Percentiles rank a stretch among this genome's conserved stretches.
These are phyloP conservation scores for Euschistus heros DNA, from an alignment of 1,140 invertebrate genomes.

Conservation along the genomic window DNA sequence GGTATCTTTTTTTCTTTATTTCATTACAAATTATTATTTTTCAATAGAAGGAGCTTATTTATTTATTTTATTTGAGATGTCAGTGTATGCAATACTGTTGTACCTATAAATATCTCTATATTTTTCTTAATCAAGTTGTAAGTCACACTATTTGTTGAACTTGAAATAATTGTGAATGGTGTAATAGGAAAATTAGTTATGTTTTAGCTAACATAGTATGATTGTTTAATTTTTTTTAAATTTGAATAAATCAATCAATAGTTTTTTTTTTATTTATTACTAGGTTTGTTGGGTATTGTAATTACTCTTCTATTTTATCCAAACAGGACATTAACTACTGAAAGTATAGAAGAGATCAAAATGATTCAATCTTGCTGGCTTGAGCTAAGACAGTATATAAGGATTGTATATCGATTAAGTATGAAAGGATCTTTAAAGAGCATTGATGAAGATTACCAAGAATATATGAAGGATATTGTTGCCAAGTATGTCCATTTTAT, in stretches of 20 bases:
- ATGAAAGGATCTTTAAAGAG: conserved; percentile 34
- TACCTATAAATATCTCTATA: background rate
- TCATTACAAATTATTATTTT: no score
- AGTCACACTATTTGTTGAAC: background rate
- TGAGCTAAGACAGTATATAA: conserved; percentile 42
- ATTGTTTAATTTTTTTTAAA: no score
- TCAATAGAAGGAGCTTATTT: background rate
- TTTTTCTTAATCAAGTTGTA: background rate
- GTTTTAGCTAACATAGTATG: no score
- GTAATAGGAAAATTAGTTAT: no score
- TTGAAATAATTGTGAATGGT: background rate
- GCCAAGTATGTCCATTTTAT: conserved; percentile 30
- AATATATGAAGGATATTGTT: conserved; percentile 32
- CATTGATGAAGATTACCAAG: conserved; percentile 28
- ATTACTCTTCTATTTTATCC: background rate
- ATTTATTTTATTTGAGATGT: background rate
- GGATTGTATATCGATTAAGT: conserved; percentile 39
- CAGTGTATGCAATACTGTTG: background rate
- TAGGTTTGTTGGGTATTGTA: no score
- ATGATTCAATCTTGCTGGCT: conserved; percentile 44
- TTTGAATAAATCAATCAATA: no score
- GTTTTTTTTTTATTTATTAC: no score
- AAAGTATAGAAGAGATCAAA: conserved; percentile 41
- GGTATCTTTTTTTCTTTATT: conserved; percentile 29
- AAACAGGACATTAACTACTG: conserved; percentile 35